Evolutionary conservation across 2,888 invertebrate species (phyloP).

Genomic region (Icerya purchasi): DNA sequence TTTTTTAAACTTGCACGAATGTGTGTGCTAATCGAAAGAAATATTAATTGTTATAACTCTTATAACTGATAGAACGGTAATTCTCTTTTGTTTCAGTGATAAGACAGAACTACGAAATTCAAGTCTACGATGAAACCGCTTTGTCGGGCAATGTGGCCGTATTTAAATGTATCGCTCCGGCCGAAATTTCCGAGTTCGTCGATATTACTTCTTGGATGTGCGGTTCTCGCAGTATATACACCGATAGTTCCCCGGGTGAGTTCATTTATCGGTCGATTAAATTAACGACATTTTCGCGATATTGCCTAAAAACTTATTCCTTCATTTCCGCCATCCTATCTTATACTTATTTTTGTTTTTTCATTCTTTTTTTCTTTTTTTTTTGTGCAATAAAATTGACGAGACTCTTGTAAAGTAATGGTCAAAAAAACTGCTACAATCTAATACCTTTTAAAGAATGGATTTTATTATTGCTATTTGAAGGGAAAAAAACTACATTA

Average conservation of each 20-base stretch:
- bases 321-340: constrained; percentile 1
- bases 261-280: constrained; percentile 24
- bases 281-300: no score
- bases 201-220: constrained; percentile 72
- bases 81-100: constrained; percentile 38
- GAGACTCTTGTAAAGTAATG: no score
- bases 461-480: no score
- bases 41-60: no score
- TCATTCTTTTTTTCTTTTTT: neutral
- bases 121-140: constrained; percentile 78
- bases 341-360: neutral
- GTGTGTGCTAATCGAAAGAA: no score
- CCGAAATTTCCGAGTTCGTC: constrained; percentile 70
- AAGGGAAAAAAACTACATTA: no score
- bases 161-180: constrained; percentile 70
- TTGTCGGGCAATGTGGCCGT: constrained; percentile 78
- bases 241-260: neutral
- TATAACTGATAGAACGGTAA: no score
- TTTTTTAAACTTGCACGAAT: no score
- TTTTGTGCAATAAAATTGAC: no score
- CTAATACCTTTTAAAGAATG: no score
- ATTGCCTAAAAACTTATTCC: constrained; percentile 46
- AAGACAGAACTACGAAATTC: constrained; percentile 66
- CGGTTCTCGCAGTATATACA: neutral
- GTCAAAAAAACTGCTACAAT: no score